These are phyloP conservation scores for Pararge aegeria DNA, from an alignment of 1,140 invertebrate genomes.

Conservation along the genomic window DNA sequence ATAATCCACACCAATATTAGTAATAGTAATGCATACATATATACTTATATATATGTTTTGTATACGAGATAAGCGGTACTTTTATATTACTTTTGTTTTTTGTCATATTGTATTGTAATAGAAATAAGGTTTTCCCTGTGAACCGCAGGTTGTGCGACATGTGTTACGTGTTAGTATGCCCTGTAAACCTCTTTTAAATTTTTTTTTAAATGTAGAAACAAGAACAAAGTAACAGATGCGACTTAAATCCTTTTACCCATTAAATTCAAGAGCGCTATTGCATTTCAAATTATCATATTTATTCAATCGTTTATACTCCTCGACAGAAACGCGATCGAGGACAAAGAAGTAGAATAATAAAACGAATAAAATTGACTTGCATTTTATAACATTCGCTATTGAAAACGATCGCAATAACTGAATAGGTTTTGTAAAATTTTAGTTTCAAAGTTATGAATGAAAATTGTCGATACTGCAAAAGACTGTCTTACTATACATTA, in stretches of 20 bases:
- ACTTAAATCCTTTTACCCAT: neutral
- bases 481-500: neutral
- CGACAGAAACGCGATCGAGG: neutral
- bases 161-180: no score
- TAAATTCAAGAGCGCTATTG: neutral
- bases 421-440: neutral
- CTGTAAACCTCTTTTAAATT: no score
- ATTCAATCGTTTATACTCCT: neutral
- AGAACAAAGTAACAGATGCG: neutral
- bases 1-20: no score
- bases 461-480: neutral
- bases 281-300: conserved; percentile 6
- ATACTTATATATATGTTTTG: no score
- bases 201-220: no score
- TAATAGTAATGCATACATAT: no score
- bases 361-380: conserved; percentile 5
- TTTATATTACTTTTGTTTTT: no score
- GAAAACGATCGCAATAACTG: neutral
- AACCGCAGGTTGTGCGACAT: no score
- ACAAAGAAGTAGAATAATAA: neutral
- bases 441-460: neutral
- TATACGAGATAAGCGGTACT: no score
- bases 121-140: no score
- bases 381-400: neutral
- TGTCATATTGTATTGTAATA: no score